Evolutionary conservation across 2,888 invertebrate genomes (phyloP), one percentile per base, ranked within the genome.

Genomic region (Steinernema scapterisci): DNA sequence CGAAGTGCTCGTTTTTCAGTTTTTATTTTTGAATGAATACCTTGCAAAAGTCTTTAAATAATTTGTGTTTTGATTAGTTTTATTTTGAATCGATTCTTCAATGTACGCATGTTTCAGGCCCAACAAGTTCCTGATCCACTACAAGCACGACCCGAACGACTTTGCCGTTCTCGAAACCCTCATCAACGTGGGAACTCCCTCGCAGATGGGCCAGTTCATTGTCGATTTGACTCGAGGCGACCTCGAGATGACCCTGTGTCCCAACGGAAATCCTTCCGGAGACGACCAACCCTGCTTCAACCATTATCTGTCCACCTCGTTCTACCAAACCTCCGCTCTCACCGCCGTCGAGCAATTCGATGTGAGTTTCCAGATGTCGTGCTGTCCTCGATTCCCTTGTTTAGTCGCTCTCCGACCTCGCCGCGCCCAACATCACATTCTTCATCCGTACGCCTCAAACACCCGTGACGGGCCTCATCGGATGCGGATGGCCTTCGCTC

Each of bases 401-500:
- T 52, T 52, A 52, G 52, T 52, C 52, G 52, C 23, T 21, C 52
- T 52, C 23, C 31, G 63, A 63, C 38, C 9, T n/a, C 63, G 63
- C 1, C 16, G 27, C 31, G 31, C 2, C 63, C 11, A 63, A 63
- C n/a, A 31, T 63, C 31, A 63, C 63, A 13, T 63, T 63, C 63
- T 11, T 63, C 5, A 27, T 63, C 38, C 63, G 63, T 5, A 16
- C 27, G 11, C 63, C 63, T 11, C 27, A 63, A 31, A 63, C 63
- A 16, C 5, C 7, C 13, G 27, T 27, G 31, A 63, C 63, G 27
- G 63, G 63, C 16, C 63, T 25, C 13, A 25, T 63, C 63, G 63
- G 63, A 27, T 63, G 63, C 19, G 63, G 31, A n/a, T 63, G 63
- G 63, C 63, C 63, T 1, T 63, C 63, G 31, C 63, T 63, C 16